A percentile compares a stretch with the other conserved stretches of the same genome.
These are phyloP conservation scores for Gastracanthus pulcherrimus DNA, from an alignment of 2,888 invertebrate species.

Conservation along the genomic window DNA sequence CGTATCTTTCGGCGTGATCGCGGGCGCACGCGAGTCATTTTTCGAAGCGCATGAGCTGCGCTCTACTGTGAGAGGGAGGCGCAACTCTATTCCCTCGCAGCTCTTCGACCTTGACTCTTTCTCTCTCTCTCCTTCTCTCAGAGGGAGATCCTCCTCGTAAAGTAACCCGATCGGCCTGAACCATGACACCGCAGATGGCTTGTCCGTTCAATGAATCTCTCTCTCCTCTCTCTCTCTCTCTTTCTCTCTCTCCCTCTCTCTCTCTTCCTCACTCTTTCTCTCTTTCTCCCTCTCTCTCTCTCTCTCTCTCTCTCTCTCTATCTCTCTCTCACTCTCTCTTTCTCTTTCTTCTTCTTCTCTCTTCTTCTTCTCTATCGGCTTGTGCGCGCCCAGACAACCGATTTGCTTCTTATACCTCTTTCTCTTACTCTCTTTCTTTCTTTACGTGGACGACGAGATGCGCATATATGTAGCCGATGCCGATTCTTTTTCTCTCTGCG, in stretches of 20 bases:
- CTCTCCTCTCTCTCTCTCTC: neutral
- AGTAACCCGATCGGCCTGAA: slow-evolving; percentile 30
- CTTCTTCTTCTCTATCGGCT: no score
- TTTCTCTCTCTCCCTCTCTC: neutral
- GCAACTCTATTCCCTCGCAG: neutral
- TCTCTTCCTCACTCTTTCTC: neutral
- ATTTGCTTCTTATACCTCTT: neutral
- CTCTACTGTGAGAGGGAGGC: neutral
- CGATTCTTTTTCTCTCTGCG: neutral
- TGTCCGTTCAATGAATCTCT: slow-evolving; percentile 18
- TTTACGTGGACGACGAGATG: neutral
- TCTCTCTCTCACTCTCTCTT: no score
- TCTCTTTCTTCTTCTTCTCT: no score
- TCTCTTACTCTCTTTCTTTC: no score
- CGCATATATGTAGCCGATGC: no score
- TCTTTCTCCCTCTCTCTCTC: neutral
- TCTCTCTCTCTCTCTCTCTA: neutral
- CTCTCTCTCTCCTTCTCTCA: neutral
- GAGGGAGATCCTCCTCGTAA: slow-evolving; percentile 28
- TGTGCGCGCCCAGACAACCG: neutral
- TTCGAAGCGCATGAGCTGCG: slow-evolving; percentile 9
- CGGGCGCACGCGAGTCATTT: slow-evolving; percentile 43
- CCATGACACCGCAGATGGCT: slow-evolving; percentile 15
- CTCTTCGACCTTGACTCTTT: slow-evolving; percentile 42
- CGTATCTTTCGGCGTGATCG: slow-evolving; percentile 39